phyloP scores from a whole-genome alignment of 1,140 invertebrate genomes.

The Apis laboriosa region DNA sequence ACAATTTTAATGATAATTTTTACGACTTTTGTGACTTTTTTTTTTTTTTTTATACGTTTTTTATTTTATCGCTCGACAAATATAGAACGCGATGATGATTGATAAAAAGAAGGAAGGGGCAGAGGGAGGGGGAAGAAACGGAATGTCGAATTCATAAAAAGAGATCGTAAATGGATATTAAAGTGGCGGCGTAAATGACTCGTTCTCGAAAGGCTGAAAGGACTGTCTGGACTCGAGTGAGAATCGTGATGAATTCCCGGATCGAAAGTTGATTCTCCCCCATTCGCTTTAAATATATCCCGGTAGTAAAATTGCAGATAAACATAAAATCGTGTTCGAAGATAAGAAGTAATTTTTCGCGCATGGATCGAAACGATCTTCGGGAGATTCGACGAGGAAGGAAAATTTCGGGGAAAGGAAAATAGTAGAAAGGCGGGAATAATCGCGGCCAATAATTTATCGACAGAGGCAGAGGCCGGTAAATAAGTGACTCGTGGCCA shows the following conservation, averaged over 20 bases:
- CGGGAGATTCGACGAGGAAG: too few relatives aligned
- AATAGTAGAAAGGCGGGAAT: not conserved
- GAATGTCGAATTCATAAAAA: not conserved
- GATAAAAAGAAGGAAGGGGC: too few relatives aligned
- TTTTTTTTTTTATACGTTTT: not conserved
- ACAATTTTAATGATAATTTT: not conserved
- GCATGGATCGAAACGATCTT: not conserved
- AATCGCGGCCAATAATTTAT: constrained; percentile 30
- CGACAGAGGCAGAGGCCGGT: not conserved
- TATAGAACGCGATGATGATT: too few relatives aligned
- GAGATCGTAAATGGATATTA: not conserved
- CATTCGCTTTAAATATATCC: too few relatives aligned
- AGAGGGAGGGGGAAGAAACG: too few relatives aligned
- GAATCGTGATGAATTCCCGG: not conserved
- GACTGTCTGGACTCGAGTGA: not conserved
- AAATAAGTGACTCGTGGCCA: constrained; percentile 37
- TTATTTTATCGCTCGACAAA: not conserved
- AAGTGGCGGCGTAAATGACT: not conserved
- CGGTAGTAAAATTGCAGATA: too few relatives aligned
- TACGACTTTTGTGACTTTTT: not conserved
- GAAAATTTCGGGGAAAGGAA: not conserved
- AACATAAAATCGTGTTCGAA: not conserved
- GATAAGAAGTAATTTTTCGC: not conserved
- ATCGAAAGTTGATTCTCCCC: not conserved
- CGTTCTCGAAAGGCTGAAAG: not conserved